Evolutionary conservation across 2,797 vertebrate species (phyloP), one percentile per base, ranked within the genome.

Genomic region (Pogonophryne albipinna): DNA sequence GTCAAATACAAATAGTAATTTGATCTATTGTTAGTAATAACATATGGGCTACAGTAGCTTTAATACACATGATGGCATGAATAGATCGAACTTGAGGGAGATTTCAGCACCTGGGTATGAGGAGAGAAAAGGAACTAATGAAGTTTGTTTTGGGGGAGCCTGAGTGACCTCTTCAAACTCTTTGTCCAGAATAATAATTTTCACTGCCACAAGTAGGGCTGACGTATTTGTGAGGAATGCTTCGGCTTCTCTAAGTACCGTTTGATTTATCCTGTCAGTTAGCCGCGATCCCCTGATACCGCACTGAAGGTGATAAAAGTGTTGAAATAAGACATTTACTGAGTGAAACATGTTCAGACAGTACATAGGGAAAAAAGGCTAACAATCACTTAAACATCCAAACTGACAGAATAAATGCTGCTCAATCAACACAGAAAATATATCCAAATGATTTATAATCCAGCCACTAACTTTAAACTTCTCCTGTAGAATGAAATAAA

Each of bases 181-280:
- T 56, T 60, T 14, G 45, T 93, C 85, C 87, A 89, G 85, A 90
- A 86, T 89, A 89, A 85, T 87, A n/a, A 82, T 84, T 85, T 91
- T 85, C 80, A 82, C 82, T 84, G 87, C 86, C 71, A 80, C 66
- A 76, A 80, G 82, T 90, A 80, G 71, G 67, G 84, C 85, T 82
- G 27, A 67, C 71, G 86, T 91, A 91, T 91, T 90, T 88, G 76
- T 70, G 59, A 69, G 89, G 86, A 93, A 90, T 84, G 82, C 80
- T 86, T 78, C 38, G 52, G 72, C 76, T 87, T 88, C 76, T 87
- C 59, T 57, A 80, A 80, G 83, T 71, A 76, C 70, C 38, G 58
- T 62, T 85, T 44, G 74, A 83, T 89, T 85, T 74, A 71, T 78
- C 66, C 80, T 82, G 80, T 93, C 86, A 84, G 76, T 85, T 85